Percentiles rank a stretch among this genome's conserved stretches.
Conservation (phyloP, 2,888 invertebrate genomes). For the Phortica okadai region DNA sequence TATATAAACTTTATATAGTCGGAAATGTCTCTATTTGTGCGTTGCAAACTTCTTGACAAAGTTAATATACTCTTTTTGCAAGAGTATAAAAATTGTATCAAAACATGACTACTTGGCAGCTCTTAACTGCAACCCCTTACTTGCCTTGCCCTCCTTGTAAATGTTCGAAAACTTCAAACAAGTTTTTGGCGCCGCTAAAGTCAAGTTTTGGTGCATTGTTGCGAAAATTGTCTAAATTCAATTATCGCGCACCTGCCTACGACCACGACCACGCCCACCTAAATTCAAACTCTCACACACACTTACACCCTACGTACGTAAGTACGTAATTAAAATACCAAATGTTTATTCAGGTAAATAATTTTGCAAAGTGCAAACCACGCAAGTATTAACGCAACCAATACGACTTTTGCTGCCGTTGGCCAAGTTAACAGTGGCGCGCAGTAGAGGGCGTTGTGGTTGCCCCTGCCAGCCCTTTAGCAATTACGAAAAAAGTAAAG, state of each 20-base stretch:
- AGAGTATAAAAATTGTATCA: no score
- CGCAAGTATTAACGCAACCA: slow-evolving; percentile 59
- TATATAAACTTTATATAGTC: no score
- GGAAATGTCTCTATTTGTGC: no score
- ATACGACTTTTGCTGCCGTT: slow-evolving; percentile 51
- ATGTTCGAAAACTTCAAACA: slow-evolving; percentile 39
- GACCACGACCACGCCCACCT: slow-evolving; percentile 30
- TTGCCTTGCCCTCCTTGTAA: no score
- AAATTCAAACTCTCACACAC: slow-evolving; percentile 27
- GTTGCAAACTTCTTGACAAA: no score
- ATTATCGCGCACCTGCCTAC: slow-evolving; percentile 61
- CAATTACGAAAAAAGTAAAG: background rate
- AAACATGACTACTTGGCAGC: background rate
- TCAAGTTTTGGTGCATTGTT: slow-evolving; percentile 62
- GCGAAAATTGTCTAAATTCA: slow-evolving; percentile 73
- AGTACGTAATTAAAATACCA: slow-evolving; percentile 71
- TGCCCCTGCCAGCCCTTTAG: background rate
- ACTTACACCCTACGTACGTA: slow-evolving; percentile 33
- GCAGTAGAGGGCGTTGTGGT: background rate
- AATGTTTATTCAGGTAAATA: slow-evolving; percentile 74
- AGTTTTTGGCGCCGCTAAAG: slow-evolving; percentile 36
- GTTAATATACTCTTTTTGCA: no score
- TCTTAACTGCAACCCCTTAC: background rate
- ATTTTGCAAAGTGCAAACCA: slow-evolving; percentile 61
- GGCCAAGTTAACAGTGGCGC: slow-evolving; percentile 1